Evolutionary conservation across 1,140 invertebrate genomes (phyloP).

Genomic region (Archivesica marissinica): DNA sequence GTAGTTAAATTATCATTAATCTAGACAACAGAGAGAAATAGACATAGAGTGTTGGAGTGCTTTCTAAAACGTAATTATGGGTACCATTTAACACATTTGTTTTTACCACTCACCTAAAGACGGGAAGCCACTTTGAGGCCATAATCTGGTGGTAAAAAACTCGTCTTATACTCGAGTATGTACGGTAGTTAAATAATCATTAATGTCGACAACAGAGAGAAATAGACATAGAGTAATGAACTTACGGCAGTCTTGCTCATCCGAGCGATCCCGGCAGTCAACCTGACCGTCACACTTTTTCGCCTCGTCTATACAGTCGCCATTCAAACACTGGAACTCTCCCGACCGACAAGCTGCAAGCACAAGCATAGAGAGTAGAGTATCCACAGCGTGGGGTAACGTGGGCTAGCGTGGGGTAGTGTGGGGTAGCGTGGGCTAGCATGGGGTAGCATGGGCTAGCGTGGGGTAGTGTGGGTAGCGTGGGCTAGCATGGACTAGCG

Average conservation of each 20-base stretch:
- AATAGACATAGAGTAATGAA: not conserved
- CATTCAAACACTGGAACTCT: constrained; percentile 92
- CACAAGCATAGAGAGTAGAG: too few species aligned
- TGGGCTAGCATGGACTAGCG: too few species aligned
- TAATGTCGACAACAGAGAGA: not conserved
- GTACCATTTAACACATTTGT: too few species aligned
- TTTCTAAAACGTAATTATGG: too few species aligned
- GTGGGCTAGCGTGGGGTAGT: too few species aligned
- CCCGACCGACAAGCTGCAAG: constrained; percentile 69
- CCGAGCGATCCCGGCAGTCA: constrained; percentile 92
- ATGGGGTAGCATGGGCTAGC: too few species aligned
- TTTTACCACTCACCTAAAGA: not conserved
- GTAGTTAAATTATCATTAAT: not conserved
- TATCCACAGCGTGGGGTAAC: too few species aligned
- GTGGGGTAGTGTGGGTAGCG: too few species aligned
- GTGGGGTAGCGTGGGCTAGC: too few species aligned
- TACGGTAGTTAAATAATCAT: not conserved
- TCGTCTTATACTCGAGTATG: not conserved
- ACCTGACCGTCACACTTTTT: constrained; percentile 93
- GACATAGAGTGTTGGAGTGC: too few species aligned
- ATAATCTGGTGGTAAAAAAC: too few species aligned
- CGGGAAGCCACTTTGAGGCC: too few species aligned
- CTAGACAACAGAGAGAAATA: not conserved
- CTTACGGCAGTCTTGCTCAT: constrained; percentile 84
- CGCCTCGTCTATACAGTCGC: constrained; percentile 90